A percentile compares a stretch with the other conserved stretches of the same genome.
Conservation (phyloP, 2,888 invertebrate species). For the Ectemnius lituratus region DNA sequence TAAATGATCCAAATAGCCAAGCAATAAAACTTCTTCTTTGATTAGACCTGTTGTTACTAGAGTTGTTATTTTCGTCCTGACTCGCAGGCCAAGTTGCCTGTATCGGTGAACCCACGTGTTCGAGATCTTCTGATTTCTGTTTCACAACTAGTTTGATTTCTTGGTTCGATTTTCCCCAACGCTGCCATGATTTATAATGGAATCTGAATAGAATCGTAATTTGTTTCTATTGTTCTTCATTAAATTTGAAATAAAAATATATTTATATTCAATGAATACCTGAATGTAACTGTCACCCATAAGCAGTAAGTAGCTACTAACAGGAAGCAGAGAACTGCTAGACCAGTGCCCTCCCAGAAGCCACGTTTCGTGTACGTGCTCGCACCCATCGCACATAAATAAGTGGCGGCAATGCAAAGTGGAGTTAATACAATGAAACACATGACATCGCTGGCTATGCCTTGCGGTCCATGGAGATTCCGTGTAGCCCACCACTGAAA, state of each 20-base stretch:
- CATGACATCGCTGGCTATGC: slow-evolving; percentile 78
- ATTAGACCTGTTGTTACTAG: slow-evolving; percentile 14
- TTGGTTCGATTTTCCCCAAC: slow-evolving; percentile 70
- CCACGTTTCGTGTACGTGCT: slow-evolving; percentile 70
- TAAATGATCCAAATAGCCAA: slow-evolving; percentile 51
- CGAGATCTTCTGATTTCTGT: slow-evolving; percentile 16
- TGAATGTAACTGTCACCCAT: slow-evolving; percentile 73
- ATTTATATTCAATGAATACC: slow-evolving; percentile 56
- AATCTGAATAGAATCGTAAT: slow-evolving; percentile 58
- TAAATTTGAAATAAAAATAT: too few relatives aligned
- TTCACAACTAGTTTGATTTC: slow-evolving; percentile 66
- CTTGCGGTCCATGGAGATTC: slow-evolving; percentile 75
- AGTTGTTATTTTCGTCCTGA: slow-evolving; percentile 41
- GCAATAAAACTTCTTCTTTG: slow-evolving; percentile 21
- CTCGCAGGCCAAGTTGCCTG: slow-evolving; percentile 8
- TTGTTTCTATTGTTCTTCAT: too few relatives aligned
- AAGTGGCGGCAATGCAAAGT: slow-evolving; percentile 77
- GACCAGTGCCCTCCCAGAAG: slow-evolving; percentile 74
- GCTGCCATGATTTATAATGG: slow-evolving; percentile 69
- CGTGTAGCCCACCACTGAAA: slow-evolving; percentile 76
- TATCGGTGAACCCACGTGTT: neutral
- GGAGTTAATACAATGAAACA: slow-evolving; percentile 79
- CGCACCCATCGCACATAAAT: slow-evolving; percentile 78
- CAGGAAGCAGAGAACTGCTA: slow-evolving; percentile 71
- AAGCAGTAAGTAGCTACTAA: slow-evolving; percentile 70